Percentiles rank a stretch among this genome's conserved stretches.
Evolutionary conservation across 37 sponge, comb jelly and placozoan genomes (phyloP).

Genomic region (Geodia barretti): DNA sequence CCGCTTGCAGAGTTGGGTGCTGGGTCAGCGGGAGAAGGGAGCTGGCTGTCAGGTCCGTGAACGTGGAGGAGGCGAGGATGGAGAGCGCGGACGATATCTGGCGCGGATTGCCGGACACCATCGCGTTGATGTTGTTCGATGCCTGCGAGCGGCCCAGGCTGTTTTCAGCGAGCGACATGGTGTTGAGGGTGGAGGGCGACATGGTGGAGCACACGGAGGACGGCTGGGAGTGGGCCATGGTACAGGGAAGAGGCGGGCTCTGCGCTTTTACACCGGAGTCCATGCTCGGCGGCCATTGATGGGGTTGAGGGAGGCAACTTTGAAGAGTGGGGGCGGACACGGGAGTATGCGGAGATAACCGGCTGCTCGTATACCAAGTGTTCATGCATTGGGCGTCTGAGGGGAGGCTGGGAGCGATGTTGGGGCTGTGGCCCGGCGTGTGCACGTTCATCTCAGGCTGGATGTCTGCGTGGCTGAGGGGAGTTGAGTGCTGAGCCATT

Average conservation of each 20-base stretch:
- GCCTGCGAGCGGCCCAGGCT: background rate
- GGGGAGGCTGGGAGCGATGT: constrained; percentile 18
- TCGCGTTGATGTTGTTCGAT: background rate
- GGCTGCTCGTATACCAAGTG: constrained; percentile 18
- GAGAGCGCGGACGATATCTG: constrained; percentile 25
- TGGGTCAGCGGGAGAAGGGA: background rate
- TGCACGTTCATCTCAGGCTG: constrained; percentile 10
- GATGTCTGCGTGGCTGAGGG: background rate
- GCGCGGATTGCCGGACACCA: too few species aligned
- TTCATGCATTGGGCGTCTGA: constrained; percentile 7
- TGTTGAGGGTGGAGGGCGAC: constrained; percentile 12
- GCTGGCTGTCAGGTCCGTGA: background rate
- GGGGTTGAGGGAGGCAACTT: constrained; percentile 17
- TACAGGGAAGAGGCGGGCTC: constrained; percentile 14
- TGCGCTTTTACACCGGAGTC: constrained; percentile 26
- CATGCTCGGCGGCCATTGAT: constrained; percentile 30
- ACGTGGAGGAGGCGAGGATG: constrained; percentile 11
- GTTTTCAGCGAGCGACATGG: constrained; percentile 29
- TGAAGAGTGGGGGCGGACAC: constrained; percentile 27
- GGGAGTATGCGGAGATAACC: constrained; percentile 45
- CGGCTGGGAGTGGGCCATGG: background rate
- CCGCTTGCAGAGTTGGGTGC: constrained; percentile 22
- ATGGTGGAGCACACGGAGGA: constrained; percentile 1
- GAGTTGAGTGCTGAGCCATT: background rate
- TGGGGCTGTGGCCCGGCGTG: constrained; percentile 26